Evolutionary conservation across 2,888 invertebrate species (phyloP).

Genomic region (Synanthedon formicaeformis): DNA sequence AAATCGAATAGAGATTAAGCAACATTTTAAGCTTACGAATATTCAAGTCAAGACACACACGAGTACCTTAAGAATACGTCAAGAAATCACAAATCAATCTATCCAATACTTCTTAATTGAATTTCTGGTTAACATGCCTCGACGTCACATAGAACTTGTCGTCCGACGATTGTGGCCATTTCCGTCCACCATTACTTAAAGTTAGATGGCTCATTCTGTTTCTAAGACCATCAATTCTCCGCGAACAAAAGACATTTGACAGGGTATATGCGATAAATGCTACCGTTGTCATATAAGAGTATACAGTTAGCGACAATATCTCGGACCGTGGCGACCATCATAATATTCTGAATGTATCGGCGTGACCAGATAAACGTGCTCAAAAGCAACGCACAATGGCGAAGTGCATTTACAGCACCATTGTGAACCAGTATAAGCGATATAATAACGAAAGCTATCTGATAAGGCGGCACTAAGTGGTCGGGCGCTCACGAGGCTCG

Average conservation of each 20-base stretch:
- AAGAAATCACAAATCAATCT: background rate
- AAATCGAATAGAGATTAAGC: background rate
- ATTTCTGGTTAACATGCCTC: background rate
- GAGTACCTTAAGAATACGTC: background rate
- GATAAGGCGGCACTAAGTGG: conserved; percentile 59
- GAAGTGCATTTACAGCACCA: conserved; percentile 50
- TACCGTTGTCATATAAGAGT: conserved; percentile 1
- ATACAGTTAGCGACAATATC: conserved; percentile 11
- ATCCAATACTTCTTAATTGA: background rate
- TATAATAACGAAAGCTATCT: conserved; percentile 40
- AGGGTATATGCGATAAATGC: conserved; percentile 9
- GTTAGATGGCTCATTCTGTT: conserved; percentile 6
- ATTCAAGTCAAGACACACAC: too few species aligned
- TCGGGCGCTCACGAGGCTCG: conserved; percentile 35
- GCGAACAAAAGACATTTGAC: conserved; percentile 18
- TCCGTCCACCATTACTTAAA: conserved; percentile 1
- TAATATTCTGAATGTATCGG: conserved; percentile 26
- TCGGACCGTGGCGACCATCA: conserved; percentile 13
- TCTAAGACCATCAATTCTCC: conserved; percentile 12
- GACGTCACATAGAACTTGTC: conserved; percentile 7
- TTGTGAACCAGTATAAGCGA: conserved; percentile 36
- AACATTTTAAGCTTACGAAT: background rate
- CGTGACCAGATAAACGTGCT: conserved; percentile 32
- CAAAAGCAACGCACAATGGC: conserved; percentile 37
- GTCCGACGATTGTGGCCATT: conserved; percentile 3